A percentile compares a stretch with the other conserved stretches of the same genome.
Conservation (phyloP, 2,797 vertebrate species). For the Taeniopygia guttata region DNA sequence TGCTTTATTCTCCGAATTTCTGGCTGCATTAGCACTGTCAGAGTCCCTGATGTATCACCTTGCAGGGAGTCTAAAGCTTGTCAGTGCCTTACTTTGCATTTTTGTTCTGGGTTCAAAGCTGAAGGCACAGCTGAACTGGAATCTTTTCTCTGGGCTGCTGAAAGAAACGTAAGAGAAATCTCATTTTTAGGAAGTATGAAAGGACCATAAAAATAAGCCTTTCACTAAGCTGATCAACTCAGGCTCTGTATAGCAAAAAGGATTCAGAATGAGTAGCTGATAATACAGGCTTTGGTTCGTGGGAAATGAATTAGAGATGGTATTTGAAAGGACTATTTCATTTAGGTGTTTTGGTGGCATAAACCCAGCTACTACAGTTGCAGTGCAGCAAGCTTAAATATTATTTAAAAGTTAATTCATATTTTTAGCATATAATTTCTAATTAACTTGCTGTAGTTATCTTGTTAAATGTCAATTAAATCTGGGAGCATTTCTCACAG, state of each 20-base stretch:
- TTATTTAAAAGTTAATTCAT: conserved; percentile 79
- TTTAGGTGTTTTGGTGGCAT: conserved; percentile 63
- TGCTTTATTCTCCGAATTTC: not conserved
- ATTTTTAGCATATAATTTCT: conserved; percentile 81
- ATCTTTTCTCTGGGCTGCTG: conserved; percentile 36
- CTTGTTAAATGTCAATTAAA: conserved; percentile 83
- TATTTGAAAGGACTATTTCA: conserved; percentile 49
- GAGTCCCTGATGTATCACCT: conserved; percentile 41
- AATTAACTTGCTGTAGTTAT: conserved; percentile 81
- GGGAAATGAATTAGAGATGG: conserved; percentile 49
- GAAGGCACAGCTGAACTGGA: not conserved
- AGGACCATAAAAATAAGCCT: conserved; percentile 46
- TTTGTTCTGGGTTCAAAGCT: conserved; percentile 47
- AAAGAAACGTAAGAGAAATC: conserved; percentile 37
- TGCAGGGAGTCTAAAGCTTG: conserved; percentile 42
- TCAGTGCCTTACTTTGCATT: conserved; percentile 48
- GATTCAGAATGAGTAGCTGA: conserved; percentile 48
- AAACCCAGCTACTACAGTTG: conserved; percentile 41
- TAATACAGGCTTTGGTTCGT: conserved; percentile 52
- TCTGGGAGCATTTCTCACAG: conserved; percentile 73
- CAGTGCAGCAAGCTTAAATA: conserved; percentile 71
- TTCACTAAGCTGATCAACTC: conserved; percentile 63
- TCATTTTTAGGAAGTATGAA: conserved; percentile 48
- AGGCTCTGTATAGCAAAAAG: conserved; percentile 18
- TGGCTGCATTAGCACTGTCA: not conserved